Evolutionary conservation across 2,113 vertebrate genomes (phyloP).

Genomic region (Eublepharis macularius): DNA sequence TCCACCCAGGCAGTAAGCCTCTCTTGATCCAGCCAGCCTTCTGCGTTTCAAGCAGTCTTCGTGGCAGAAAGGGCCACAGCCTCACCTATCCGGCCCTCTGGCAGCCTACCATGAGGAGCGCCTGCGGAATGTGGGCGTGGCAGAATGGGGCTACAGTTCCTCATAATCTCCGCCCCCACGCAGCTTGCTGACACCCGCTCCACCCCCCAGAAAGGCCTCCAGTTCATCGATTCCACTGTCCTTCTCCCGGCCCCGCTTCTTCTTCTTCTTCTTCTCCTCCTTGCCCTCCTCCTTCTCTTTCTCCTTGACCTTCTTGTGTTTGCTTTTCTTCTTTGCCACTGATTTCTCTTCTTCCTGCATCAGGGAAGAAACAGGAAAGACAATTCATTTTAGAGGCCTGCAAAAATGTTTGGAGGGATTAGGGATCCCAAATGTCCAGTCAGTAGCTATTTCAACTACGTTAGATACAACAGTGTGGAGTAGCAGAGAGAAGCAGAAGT

Average conservation of each 20-base stretch:
- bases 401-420: not conserved
- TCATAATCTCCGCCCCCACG: conserved; percentile 91
- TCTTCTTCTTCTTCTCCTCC: conserved; percentile 83
- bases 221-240: conserved; percentile 82
- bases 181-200: conserved; percentile 60
- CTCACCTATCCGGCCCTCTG: conserved; percentile 34
- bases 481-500: no score
- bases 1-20: not conserved
- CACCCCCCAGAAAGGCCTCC: conserved; percentile 90
- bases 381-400: not conserved
- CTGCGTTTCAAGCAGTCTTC: not conserved
- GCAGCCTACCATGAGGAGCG: not conserved
- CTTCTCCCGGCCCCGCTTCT: conserved; percentile 78
- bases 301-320: conserved; percentile 85
- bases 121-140: accelerated
- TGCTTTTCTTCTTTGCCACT: conserved; percentile 85
- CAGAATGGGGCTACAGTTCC: conserved; percentile 81
- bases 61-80: conserved; percentile 18
- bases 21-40: not conserved
- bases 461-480: no score
- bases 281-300: conserved; percentile 82
- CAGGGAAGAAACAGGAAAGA: not conserved
- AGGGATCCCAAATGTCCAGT: not conserved
- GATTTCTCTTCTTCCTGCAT: conserved; percentile 88
- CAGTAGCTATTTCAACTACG: no score